Conservation (phyloP, 2,888 invertebrate species). For the Sympetrum striolatum region DNA sequence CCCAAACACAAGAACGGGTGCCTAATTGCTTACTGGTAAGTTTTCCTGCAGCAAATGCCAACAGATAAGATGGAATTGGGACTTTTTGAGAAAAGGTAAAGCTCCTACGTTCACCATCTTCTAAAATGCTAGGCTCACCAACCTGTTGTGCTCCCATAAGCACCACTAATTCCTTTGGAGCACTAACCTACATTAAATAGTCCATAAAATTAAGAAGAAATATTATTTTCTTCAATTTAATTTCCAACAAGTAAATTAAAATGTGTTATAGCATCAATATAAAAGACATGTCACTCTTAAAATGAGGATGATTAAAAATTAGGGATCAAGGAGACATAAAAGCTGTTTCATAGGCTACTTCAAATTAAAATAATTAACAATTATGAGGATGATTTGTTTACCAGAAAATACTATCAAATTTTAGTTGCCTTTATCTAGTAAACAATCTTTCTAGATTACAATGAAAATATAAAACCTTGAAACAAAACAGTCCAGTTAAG, state of each 20-base stretch:
- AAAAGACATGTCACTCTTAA: too few relatives aligned
- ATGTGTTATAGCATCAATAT: too few relatives aligned
- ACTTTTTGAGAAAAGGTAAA: conserved; percentile 75
- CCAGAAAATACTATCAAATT: too few relatives aligned
- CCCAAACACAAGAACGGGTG: conserved; percentile 86
- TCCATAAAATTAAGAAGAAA: background rate
- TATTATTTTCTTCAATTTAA: background rate
- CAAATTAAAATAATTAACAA: too few relatives aligned
- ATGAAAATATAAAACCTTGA: too few relatives aligned
- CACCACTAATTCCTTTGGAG: conserved; percentile 76
- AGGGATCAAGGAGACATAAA: too few relatives aligned
- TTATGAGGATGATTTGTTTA: too few relatives aligned
- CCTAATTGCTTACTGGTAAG: conserved; percentile 78
- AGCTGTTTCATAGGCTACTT: too few relatives aligned
- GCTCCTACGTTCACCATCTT: conserved; percentile 59
- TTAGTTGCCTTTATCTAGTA: too few relatives aligned
- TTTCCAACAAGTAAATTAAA: background rate
- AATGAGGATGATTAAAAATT: too few relatives aligned
- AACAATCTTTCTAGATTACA: too few relatives aligned
- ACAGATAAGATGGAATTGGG: conserved; percentile 86
- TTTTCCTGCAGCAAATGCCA: conserved; percentile 88
- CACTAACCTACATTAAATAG: conserved; percentile 65
- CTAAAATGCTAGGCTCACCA: conserved; percentile 58
- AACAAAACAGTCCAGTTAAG: too few relatives aligned
- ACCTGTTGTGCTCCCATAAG: conserved; percentile 85